Evolutionary conservation across 2,797 vertebrate genomes (phyloP).

Genomic region (Xiphophorus birchmanni): DNA sequence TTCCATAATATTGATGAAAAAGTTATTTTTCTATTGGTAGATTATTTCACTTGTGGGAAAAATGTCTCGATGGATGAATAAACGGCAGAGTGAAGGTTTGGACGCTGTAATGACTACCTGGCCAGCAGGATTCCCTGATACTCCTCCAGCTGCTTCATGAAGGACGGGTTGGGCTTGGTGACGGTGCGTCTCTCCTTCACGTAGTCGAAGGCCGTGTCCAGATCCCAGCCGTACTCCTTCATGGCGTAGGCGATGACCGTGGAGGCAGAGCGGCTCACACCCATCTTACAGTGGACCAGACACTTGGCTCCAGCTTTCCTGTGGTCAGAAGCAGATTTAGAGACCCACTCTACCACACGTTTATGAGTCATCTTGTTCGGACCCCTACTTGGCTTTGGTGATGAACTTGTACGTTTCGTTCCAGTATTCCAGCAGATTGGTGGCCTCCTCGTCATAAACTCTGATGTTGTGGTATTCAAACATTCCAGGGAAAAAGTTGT

Average conservation of each 20-base stretch:
- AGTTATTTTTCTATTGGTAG: too few relatives aligned
- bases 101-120: constrained; percentile 79
- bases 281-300: constrained; percentile 99
- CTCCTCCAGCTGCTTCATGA: constrained; percentile 97
- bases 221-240: constrained; percentile 97
- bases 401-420: constrained; percentile 99
- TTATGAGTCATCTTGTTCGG: too few relatives aligned
- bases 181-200: constrained; percentile 93
- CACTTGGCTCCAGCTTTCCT: constrained; percentile 96
- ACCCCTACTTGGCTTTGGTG: constrained; percentile 92
- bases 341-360: neutral
- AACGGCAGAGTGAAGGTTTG: neutral
- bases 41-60: neutral
- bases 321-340: neutral
- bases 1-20: too few relatives aligned
- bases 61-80: neutral
- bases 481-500: constrained; percentile 97
- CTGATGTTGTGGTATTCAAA: constrained; percentile 98
- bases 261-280: constrained; percentile 95
- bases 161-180: constrained; percentile 97
- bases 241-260: constrained; percentile 97
- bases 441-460: constrained; percentile 97
- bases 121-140: constrained; percentile 97
- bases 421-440: constrained; percentile 96
- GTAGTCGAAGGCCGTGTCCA: constrained; percentile 91